A percentile compares a stretch with the other conserved stretches of the same genome.
These are phyloP conservation scores for Macaca nemestrina DNA, from an alignment of 2,113 vertebrate genomes.

Conservation along the genomic window DNA sequence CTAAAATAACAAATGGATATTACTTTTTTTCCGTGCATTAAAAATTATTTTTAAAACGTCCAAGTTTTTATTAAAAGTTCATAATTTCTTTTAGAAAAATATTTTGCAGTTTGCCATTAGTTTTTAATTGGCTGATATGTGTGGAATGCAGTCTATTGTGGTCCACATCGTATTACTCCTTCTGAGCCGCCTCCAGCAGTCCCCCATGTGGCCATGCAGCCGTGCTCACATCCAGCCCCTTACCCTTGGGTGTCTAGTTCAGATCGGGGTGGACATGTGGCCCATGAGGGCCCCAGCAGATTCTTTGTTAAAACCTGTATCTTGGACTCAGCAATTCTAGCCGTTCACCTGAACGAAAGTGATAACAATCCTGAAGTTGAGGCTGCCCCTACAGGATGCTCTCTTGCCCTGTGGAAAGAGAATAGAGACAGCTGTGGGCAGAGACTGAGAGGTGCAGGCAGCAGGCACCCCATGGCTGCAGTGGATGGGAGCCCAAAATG, in stretches of 20 bases:
- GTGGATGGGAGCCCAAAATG: accelerated
- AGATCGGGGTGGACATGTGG: neutral
- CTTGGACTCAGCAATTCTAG: neutral
- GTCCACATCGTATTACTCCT: accelerated
- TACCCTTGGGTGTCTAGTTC: neutral
- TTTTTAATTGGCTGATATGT: neutral
- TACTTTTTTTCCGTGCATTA: neutral
- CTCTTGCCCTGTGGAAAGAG: neutral
- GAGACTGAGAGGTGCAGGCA: neutral
- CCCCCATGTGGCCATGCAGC: accelerated
- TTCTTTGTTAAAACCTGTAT: neutral
- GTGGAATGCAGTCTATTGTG: accelerated
- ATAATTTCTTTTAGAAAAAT: neutral
- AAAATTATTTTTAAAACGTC: neutral
- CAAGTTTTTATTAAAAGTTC: neutral
- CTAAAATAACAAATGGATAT: neutral
- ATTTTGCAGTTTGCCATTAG: neutral
- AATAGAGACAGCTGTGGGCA: neutral
- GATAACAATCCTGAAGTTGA: accelerated
- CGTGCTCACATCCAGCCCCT: accelerated
- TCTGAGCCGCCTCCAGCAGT: neutral
- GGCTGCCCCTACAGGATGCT: no score
- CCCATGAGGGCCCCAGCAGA: no score
- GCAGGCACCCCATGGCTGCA: neutral
- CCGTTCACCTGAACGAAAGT: neutral